Conservation (phyloP, 2,797 vertebrate genomes). For the Ctenosaura bakeri region DNA sequence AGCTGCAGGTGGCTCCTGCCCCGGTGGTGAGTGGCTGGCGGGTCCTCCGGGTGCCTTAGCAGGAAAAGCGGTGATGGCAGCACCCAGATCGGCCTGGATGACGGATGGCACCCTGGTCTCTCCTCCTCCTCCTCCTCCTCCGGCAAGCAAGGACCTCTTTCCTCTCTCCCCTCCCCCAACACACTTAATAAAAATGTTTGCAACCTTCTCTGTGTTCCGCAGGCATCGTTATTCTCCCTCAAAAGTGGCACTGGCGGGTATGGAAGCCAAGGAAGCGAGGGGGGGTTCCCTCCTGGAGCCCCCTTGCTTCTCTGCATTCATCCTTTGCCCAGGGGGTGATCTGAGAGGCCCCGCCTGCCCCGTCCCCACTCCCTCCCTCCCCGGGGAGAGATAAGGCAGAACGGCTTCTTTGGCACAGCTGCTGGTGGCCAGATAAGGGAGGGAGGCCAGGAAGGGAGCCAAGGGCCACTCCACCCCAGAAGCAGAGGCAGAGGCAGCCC, state of each 20-base stretch:
- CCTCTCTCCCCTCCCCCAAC: too few relatives aligned
- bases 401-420: too few relatives aligned
- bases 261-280: too few relatives aligned
- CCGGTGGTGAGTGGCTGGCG: neutral
- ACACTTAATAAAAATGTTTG: neutral
- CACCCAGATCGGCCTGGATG: neutral
- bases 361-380: neutral
- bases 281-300: too few relatives aligned
- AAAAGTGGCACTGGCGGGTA: too few relatives aligned
- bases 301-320: too few relatives aligned
- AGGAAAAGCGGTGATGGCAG: neutral
- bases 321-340: neutral
- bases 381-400: neutral
- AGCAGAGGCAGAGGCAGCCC: neutral
- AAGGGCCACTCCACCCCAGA: neutral
- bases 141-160: neutral
- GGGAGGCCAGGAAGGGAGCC: neutral
- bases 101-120: neutral
- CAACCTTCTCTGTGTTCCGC: too few relatives aligned
- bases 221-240: neutral
- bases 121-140: too few relatives aligned
- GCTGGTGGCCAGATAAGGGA: neutral
- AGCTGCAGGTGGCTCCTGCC: constrained; percentile 60
- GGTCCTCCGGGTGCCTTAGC: neutral
- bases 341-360: neutral